phyloP scores from a whole-genome alignment of 2,113 vertebrate species.

The Phocoena phocoena region DNA sequence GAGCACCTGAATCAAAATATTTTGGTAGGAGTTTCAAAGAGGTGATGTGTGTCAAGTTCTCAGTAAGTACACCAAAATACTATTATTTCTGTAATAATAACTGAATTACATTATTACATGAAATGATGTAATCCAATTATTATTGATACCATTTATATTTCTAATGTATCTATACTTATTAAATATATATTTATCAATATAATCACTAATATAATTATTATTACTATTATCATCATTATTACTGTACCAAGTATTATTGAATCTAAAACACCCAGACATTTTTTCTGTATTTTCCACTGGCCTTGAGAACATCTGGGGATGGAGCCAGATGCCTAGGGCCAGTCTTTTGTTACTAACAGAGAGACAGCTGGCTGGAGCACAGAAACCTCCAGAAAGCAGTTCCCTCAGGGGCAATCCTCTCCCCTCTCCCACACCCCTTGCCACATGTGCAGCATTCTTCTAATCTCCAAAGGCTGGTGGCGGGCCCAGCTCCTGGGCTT shows the following conservation, averaged over 20 bases:
- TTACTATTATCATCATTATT: neutral
- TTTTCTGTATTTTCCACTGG: neutral
- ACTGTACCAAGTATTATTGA: neutral
- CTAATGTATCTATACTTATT: neutral
- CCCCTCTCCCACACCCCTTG: neutral
- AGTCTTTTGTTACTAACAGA: constrained; percentile 46
- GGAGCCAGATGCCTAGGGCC: constrained; percentile 40
- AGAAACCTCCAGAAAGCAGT: constrained; percentile 22
- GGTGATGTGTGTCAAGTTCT: neutral
- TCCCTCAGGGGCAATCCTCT: constrained; percentile 12
- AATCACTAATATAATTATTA: constrained; percentile 11
- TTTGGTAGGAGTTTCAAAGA: constrained; percentile 5
- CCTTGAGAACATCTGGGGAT: constrained; percentile 17
- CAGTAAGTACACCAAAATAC: neutral
- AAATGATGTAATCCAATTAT: neutral
- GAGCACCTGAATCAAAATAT: neutral
- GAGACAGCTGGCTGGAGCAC: neutral
- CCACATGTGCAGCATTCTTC: constrained; percentile 56
- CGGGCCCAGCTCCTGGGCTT: constrained; percentile 3
- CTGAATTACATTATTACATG: too few relatives aligned
- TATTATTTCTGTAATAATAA: neutral
- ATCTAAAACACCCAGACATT: neutral
- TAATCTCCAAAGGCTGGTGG: constrained; percentile 26
- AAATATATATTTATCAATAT: neutral
- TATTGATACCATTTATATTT: neutral